These are phyloP conservation scores for Amphilophus citrinellus DNA, from an alignment of 2,113 vertebrate genomes.

Conservation along the genomic window DNA sequence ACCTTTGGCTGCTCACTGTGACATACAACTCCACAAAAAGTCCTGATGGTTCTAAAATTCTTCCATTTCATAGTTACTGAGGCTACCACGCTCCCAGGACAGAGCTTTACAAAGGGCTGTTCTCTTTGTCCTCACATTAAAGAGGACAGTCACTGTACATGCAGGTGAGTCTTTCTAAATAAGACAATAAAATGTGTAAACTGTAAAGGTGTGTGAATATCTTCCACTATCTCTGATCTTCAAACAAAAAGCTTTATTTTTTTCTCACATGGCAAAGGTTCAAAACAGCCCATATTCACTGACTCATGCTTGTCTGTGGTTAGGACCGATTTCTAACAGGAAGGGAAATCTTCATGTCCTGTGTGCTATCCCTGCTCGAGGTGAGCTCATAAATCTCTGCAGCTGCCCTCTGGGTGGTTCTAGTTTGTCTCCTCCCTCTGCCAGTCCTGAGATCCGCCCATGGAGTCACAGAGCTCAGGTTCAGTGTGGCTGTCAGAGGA, in stretches of 20 bases:
- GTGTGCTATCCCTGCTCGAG: constrained; percentile 9
- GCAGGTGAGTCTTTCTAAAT: accelerated
- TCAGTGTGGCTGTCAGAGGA: not conserved
- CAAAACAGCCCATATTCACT: not conserved
- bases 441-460: not conserved
- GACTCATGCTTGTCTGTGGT: not conserved
- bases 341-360: not conserved
- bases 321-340: not conserved
- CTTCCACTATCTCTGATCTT: not conserved
- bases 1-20: too few relatives aligned
- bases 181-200: too few relatives aligned
- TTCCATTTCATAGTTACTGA: not conserved
- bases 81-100: not conserved
- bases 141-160: not conserved
- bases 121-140: not conserved
- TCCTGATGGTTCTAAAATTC: too few relatives aligned
- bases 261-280: not conserved
- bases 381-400: constrained; percentile 43
- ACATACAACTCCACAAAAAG: too few relatives aligned
- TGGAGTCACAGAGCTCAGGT: not conserved
- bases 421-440: not conserved
- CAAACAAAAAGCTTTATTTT: not conserved
- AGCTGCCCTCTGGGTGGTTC: not conserved
- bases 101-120: not conserved
- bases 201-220: too few relatives aligned